Percentiles rank a stretch among this genome's conserved stretches.
phyloP scores from a whole-genome alignment of 2,888 invertebrate species.

The Pantelozetes paolii region DNA sequence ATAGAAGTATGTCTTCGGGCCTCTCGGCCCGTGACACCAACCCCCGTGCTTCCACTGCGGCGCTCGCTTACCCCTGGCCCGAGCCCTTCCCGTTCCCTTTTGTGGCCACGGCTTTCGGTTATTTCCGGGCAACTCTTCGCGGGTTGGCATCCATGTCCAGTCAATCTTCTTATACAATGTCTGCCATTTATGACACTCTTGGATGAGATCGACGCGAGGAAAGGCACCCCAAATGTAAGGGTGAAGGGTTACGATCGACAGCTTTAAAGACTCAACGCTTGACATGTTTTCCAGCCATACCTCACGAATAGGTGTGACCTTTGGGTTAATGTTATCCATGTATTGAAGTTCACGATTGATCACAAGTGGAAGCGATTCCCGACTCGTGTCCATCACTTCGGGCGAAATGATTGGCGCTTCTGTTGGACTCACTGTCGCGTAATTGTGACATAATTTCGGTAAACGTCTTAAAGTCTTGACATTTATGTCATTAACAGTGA shows the following conservation, averaged over 20 bases:
- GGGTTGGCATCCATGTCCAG: conserved; percentile 69
- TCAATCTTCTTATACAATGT: conserved; percentile 71
- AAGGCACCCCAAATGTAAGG: conserved; percentile 59
- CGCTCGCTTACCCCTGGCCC: conserved; percentile 87
- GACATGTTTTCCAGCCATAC: conserved; percentile 83
- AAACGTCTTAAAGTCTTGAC: background rate
- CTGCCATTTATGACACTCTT: conserved; percentile 83
- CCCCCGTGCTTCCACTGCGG: conserved; percentile 77
- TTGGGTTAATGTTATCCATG: conserved; percentile 43
- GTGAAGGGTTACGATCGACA: conserved; percentile 83
- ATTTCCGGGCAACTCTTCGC: conserved; percentile 82
- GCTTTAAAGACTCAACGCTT: conserved; percentile 61
- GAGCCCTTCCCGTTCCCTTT: conserved; percentile 81
- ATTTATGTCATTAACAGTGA: background rate
- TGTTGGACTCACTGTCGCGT: background rate
- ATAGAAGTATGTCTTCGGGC: conserved; percentile 83
- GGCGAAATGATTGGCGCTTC: background rate
- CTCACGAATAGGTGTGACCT: conserved; percentile 64
- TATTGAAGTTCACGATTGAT: background rate
- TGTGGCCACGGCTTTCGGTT: conserved; percentile 96
- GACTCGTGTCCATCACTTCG: background rate
- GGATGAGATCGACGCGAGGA: conserved; percentile 69
- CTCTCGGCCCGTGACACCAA: conserved; percentile 79
- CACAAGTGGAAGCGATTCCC: background rate
- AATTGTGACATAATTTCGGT: background rate